phyloP scores from a whole-genome alignment of 2,797 vertebrate genomes.

The Melanogrammus aeglefinus region DNA sequence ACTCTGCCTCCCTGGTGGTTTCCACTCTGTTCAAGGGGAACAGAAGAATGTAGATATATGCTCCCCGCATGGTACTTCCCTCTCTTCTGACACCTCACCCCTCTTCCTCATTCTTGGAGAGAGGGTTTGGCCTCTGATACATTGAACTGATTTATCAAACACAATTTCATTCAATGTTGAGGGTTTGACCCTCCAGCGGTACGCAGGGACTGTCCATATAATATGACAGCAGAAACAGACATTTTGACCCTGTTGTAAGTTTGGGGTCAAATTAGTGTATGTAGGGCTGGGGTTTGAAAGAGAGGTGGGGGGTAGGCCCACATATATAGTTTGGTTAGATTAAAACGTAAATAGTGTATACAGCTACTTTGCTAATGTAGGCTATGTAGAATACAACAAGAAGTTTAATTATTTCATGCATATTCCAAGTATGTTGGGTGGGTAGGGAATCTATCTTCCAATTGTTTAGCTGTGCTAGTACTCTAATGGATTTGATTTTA shows the following conservation, averaged over 20 bases:
- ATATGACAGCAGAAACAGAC: background rate
- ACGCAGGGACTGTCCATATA: background rate
- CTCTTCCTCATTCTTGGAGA: constrained; percentile 27
- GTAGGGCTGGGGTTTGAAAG: background rate
- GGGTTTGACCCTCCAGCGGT: constrained; percentile 28
- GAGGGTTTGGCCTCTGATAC: constrained; percentile 26
- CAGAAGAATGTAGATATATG: constrained; percentile 20
- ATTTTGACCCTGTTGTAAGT: constrained; percentile 8
- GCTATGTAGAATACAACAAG: background rate
- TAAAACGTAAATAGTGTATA: background rate
- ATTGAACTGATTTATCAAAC: too few relatives aligned
- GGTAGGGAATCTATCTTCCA: too few relatives aligned
- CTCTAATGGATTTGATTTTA: too few relatives aligned
- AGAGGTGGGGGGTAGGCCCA: background rate
- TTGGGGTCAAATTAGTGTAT: background rate
- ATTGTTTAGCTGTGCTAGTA: too few relatives aligned
- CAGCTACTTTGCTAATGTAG: background rate
- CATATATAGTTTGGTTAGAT: too few relatives aligned
- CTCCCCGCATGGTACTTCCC: constrained; percentile 61
- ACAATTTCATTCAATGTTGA: constrained; percentile 41
- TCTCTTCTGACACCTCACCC: constrained; percentile 58
- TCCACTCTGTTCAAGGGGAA: constrained; percentile 40
- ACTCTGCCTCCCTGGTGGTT: constrained; percentile 60
- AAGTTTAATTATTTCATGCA: too few relatives aligned
- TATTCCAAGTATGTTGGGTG: too few relatives aligned